These are phyloP conservation scores for Calameuta idolon DNA, from an alignment of 2,888 invertebrate genomes.

Conservation along the genomic window DNA sequence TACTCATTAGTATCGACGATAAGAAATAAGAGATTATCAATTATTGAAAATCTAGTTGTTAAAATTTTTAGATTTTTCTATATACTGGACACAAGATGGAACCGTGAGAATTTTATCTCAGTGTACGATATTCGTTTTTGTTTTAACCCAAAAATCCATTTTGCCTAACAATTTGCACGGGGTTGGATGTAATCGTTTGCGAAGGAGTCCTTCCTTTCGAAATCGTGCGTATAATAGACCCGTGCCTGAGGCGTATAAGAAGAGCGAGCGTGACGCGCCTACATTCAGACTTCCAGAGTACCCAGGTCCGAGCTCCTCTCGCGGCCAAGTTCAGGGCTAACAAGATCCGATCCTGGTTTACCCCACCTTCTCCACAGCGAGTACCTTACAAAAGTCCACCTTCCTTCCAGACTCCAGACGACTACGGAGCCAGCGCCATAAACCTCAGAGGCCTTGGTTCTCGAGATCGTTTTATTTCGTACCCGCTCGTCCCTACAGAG, in stretches of 20 bases:
- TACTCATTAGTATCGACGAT: too few relatives aligned
- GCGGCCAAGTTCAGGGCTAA: slow-evolving; percentile 49
- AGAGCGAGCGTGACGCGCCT: slow-evolving; percentile 21
- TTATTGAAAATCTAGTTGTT: too few relatives aligned
- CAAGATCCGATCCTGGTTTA: slow-evolving; percentile 35
- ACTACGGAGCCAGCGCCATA: not conserved
- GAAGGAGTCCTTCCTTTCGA: not conserved
- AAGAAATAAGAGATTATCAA: too few relatives aligned
- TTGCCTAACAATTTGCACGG: not conserved
- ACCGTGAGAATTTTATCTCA: not conserved
- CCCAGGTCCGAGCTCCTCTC: slow-evolving; percentile 11
- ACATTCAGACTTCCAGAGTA: slow-evolving; percentile 23
- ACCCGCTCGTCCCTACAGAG: not conserved
- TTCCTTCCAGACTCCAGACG: not conserved
- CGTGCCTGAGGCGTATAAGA: not conserved
- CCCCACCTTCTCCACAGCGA: slow-evolving; percentile 4
- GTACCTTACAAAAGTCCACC: not conserved
- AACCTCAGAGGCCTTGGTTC: not conserved
- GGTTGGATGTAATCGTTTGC: not conserved
- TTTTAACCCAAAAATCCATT: not conserved
- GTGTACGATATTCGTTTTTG: not conserved
- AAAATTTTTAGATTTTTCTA: not conserved
- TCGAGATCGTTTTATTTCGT: not conserved
- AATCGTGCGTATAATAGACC: not conserved
- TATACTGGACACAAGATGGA: not conserved